Evolutionary conservation across 2,113 vertebrate genomes (phyloP).

Genomic region (Erythrolamprus reginae): DNA sequence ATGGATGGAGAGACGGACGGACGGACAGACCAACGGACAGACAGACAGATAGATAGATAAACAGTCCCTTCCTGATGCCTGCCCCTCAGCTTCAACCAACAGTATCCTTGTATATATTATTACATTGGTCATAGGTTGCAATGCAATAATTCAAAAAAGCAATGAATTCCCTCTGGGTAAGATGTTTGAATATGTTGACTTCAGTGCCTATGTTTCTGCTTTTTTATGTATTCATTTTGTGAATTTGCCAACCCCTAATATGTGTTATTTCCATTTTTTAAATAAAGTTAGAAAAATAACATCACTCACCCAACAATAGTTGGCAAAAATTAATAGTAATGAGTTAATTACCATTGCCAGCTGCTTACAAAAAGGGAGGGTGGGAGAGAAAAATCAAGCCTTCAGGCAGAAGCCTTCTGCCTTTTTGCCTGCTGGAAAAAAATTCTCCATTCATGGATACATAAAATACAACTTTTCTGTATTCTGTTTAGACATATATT

Average conservation of each 20-base stretch:
- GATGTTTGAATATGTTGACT: slow-evolving; percentile 51
- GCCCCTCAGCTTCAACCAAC: background rate
- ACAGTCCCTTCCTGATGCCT: background rate
- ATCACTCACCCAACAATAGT: slow-evolving; percentile 58
- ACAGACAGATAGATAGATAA: too few relatives aligned
- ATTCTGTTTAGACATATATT: slow-evolving; percentile 50
- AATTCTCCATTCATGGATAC: slow-evolving; percentile 48
- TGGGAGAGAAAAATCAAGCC: slow-evolving; percentile 42
- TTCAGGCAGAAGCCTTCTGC: slow-evolving; percentile 61
- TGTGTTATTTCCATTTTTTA: slow-evolving; percentile 29
- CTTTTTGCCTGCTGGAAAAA: slow-evolving; percentile 51
- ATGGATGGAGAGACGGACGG: too few relatives aligned
- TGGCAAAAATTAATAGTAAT: slow-evolving; percentile 67
- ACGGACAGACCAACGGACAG: too few relatives aligned
- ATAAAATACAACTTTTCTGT: slow-evolving; percentile 50
- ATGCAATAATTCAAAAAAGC: slow-evolving; percentile 49
- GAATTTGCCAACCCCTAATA: slow-evolving; percentile 53
- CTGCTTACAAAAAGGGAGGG: slow-evolving; percentile 56
- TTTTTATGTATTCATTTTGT: slow-evolving; percentile 34
- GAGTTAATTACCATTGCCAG: slow-evolving; percentile 67
- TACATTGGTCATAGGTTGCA: slow-evolving; percentile 27
- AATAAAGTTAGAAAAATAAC: slow-evolving; percentile 50
- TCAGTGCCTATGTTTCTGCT: slow-evolving; percentile 1
- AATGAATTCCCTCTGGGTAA: slow-evolving; percentile 45
- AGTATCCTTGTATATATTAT: background rate